Evolutionary conservation across 2,888 invertebrate species (phyloP).

Genomic region (Cantharis nigra): DNA sequence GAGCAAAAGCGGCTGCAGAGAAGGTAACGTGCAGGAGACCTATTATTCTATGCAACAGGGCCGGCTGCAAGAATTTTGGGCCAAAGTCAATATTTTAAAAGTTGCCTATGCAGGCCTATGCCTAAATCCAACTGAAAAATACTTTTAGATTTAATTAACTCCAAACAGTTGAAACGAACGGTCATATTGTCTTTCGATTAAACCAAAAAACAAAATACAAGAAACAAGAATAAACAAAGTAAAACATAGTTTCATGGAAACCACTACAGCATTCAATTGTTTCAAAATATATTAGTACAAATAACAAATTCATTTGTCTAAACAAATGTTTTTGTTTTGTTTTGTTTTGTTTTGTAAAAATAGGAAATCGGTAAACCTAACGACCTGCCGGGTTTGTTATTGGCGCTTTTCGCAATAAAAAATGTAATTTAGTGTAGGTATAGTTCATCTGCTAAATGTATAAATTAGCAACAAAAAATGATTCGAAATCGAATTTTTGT

Average conservation of each 20-base stretch:
- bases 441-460: not conserved
- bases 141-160: no score
- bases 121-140: no score
- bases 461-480: not conserved
- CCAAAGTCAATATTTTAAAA: no score
- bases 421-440: not conserved
- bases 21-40: no score
- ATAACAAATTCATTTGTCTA: not conserved
- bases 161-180: no score
- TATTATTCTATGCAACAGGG: no score
- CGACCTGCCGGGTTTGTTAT: not conserved
- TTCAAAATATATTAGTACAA: not conserved
- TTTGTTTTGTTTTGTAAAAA: not conserved
- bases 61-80: no score
- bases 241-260: not conserved
- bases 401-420: not conserved
- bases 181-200: no score
- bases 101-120: no score
- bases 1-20: no score
- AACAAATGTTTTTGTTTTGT: not conserved
- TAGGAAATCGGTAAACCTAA: not conserved
- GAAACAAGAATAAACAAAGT: not conserved
- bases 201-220: not conserved
- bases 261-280: not conserved
- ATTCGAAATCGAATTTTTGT: no score